Evolutionary conservation across 2,888 invertebrate genomes (phyloP), one percentile per base, ranked within the genome.

Genomic region (Drosophila anomalata): DNA sequence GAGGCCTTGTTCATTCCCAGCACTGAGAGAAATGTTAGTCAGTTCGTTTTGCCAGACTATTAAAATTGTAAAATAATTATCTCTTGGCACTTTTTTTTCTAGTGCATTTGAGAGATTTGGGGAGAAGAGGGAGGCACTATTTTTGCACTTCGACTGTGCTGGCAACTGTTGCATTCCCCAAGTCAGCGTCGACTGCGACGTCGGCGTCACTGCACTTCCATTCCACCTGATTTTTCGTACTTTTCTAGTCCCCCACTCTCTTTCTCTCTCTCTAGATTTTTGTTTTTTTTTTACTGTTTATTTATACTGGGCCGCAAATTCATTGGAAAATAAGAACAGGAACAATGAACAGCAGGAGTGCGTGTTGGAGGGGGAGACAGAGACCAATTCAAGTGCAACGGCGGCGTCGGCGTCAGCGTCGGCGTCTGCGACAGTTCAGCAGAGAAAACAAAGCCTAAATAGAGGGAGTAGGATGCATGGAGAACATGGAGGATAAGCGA

Each of bases 381-480:
- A 67, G 73, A 78, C 14, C 70, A 78, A 78, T 68, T 83, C 78
- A 84, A 83, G 75, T 73, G 84, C 69, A 73, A 8, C 29, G 9
- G 22, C 22, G 22, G 22, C 22, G 22, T 4, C 22, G 22, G 65
- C 79, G 70, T 17, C 69, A 70, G 29, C 29, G 9, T 4, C 4
- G 22, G 2, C 22, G 22, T 4, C 22, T 3, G 65, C 79, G 70
- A 52, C 60, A 59, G 46, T 54, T 51, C 48, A 54, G 53, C 54
- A 26, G 58, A 56, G 39, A 69, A 58, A 58, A 68, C 36, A 74
- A 59, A 55, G 52, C 47, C 53, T 73, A 73, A 51, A 42, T 42
- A 67, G 62, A 67, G 33, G 36, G 51, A 62, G 52, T 50, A 51
- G 53, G 24, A 63, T 39, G 65, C 61, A 52, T 66, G 62, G 42